These are phyloP conservation scores for Carassius gibelio DNA, from an alignment of 2,113 vertebrate genomes.

Conservation along the genomic window DNA sequence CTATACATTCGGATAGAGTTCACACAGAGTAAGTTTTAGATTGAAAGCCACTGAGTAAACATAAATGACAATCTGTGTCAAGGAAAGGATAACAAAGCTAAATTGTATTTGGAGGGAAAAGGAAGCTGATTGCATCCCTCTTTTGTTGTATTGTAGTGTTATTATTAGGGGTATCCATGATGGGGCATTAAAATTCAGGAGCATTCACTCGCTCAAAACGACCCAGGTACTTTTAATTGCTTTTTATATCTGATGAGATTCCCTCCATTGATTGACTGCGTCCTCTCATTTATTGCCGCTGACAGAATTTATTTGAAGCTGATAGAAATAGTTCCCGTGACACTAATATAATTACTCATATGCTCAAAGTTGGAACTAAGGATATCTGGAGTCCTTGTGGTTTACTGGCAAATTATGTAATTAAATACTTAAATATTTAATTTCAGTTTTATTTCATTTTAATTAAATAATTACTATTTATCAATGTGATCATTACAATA, in stretches of 20 bases:
- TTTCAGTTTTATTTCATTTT: not conserved
- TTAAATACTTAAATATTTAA: not conserved
- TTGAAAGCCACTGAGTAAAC: not conserved
- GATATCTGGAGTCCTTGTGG: not conserved
- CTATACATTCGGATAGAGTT: slow-evolving; percentile 8
- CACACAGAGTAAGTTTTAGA: slow-evolving; percentile 6
- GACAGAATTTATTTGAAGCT: slow-evolving; percentile 21
- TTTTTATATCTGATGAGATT: slow-evolving; percentile 53
- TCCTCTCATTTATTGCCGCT: slow-evolving; percentile 31
- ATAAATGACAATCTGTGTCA: not conserved
- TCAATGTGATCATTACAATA: not conserved
- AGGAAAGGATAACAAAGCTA: not conserved
- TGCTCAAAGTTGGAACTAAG: slow-evolving; percentile 3
- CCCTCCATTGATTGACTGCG: slow-evolving; percentile 45
- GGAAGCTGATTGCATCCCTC: not conserved
- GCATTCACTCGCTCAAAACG: slow-evolving; percentile 23
- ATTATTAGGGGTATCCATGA: slow-evolving; percentile 18
- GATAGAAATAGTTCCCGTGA: slow-evolving; percentile 41
- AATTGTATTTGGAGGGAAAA: not conserved
- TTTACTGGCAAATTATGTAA: not conserved
- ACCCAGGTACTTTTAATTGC: slow-evolving; percentile 43
- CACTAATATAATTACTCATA: slow-evolving; percentile 15
- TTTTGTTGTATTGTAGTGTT: slow-evolving; percentile 1
- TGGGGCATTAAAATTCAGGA: slow-evolving; percentile 41
- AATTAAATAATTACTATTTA: not conserved